These are phyloP conservation scores for Sapayoa aenigma DNA, from an alignment of 2,113 vertebrate species.

Conservation along the genomic window DNA sequence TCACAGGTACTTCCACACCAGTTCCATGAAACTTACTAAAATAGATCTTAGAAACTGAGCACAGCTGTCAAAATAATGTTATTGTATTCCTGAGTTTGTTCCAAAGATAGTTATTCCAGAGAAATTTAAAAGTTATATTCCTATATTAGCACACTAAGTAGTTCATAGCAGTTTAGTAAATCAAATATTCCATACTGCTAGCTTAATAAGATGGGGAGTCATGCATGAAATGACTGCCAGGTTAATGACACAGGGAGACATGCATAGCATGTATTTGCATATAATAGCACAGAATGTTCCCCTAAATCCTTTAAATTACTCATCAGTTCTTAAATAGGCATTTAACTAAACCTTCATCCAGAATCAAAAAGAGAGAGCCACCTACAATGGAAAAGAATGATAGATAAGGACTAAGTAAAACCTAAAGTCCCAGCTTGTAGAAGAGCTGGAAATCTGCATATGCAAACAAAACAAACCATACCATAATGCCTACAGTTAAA, in stretches of 20 bases:
- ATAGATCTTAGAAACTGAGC: slow-evolving; percentile 64
- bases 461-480: background rate
- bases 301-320: slow-evolving; percentile 83
- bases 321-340: slow-evolving; percentile 78
- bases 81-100: slow-evolving; percentile 68
- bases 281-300: slow-evolving; percentile 76
- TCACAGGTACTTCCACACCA: slow-evolving; percentile 69
- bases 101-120: slow-evolving; percentile 67
- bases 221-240: slow-evolving; percentile 83
- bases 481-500: background rate
- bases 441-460: background rate
- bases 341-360: slow-evolving; percentile 74
- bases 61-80: slow-evolving; percentile 74
- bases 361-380: slow-evolving; percentile 36
- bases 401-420: slow-evolving; percentile 22
- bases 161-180: slow-evolving; percentile 77
- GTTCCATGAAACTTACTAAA: slow-evolving; percentile 63
- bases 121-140: slow-evolving; percentile 76
- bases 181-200: slow-evolving; percentile 83
- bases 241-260: slow-evolving; percentile 79
- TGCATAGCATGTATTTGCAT: slow-evolving; percentile 76
- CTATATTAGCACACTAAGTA: slow-evolving; percentile 73
- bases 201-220: slow-evolving; percentile 82
- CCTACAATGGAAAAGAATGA: slow-evolving; percentile 33
- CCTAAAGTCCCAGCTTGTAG: background rate